Base-by-base conservation (phyloP, 2,888 invertebrate genomes). In the Gari tellinella region DNA sequence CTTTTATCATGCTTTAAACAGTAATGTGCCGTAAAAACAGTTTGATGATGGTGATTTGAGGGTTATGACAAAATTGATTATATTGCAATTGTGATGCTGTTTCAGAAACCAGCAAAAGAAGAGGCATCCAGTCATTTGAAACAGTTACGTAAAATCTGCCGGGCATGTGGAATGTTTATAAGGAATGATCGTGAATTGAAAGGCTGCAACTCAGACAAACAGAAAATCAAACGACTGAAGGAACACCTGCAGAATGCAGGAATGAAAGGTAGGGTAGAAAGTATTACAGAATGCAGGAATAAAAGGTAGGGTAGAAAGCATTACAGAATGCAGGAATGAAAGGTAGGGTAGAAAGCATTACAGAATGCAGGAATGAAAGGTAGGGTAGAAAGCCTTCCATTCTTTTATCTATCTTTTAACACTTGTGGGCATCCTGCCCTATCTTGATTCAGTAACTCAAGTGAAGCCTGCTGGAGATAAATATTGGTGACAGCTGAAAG, bases 331-430 rank as follows among this genome's bases (percentile, higher is more conserved):
- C 64, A 17, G 81, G 81, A 26, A 81, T 81, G 81, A 51, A 68
- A 61, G 81, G 81, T 81, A 37, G 17, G 43, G 3, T 10, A 31
- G 31, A 31, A 7, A 31, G 31, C 4, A 10, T 10, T 31, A 31
- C 31, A 31, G 31, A 63, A 61, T 12, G 69, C 64, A 17, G 81
- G 81, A 26, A 81, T 81, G 81, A 51, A 68, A 61, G 81, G 81
- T 81, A 37, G 17, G 43, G 3, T 10, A 31, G 31, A 31, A 7
- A 31, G 31, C 4, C 5, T 10, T 31, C 4, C 31, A 31, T n/a
- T n/a, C n/a, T n/a, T n/a, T n/a, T n/a, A n/a, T n/a, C n/a, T n/a
- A n/a, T n/a, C n/a, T n/a, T n/a, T n/a, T n/a, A n/a, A n/a, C n/a
- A n/a, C n/a, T n/a, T n/a, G n/a, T n/a, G n/a, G n/a, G n/a, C n/a